phyloP scores from a whole-genome alignment of 2,888 invertebrate species.

The Cataglyphis rosenhaueri region DNA sequence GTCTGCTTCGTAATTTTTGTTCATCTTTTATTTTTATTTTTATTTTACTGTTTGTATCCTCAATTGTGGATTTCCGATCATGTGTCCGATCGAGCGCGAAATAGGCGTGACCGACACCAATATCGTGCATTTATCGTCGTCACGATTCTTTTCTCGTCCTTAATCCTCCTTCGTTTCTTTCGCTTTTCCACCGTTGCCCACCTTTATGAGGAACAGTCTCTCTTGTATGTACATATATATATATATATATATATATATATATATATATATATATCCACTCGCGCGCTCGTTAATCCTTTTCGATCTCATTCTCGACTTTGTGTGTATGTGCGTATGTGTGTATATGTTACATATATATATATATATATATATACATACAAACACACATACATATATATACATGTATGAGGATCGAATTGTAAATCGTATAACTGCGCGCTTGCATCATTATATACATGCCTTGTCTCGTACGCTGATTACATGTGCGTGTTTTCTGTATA shows the following conservation, averaged over 20 bases:
- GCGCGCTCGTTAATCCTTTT: conserved; percentile 15
- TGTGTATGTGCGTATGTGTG: neutral
- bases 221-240: neutral
- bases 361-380: neutral
- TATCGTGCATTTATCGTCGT: conserved; percentile 38
- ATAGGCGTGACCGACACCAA: neutral
- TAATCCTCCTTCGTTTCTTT: conserved; percentile 26
- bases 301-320: conserved; percentile 24
- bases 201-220: conserved; percentile 20
- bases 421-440: conserved; percentile 27
- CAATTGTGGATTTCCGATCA: conserved; percentile 8
- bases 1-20: conserved; percentile 45
- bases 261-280: neutral
- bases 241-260: neutral
- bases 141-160: conserved; percentile 30
- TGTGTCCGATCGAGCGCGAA: conserved; percentile 6
- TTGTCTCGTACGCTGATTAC: conserved; percentile 55
- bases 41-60: conserved; percentile 9
- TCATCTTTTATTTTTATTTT: neutral
- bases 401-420: conserved; percentile 15
- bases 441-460: conserved; percentile 39
- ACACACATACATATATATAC: neutral
- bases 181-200: neutral
- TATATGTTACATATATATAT: neutral
- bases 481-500: conserved; percentile 68